Conservation (phyloP, 2,113 vertebrate species). For the Vidua macroura region DNA sequence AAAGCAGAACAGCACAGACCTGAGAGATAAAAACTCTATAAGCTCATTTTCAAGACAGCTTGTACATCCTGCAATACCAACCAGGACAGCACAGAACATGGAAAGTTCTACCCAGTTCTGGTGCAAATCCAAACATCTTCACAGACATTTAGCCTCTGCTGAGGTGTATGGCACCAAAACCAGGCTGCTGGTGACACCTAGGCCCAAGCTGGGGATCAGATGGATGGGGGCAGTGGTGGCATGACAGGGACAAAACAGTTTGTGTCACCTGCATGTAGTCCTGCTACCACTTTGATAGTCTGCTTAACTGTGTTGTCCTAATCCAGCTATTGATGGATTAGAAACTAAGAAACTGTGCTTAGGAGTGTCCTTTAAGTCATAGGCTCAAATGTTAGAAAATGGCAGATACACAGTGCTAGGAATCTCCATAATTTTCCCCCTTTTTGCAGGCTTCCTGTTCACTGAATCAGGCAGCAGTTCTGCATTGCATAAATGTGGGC, state of each 20-base stretch:
- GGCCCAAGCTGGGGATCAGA: background rate
- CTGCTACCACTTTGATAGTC: background rate
- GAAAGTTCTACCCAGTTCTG: background rate
- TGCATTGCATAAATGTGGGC: background rate
- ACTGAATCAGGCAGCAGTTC: background rate
- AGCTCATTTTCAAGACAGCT: background rate
- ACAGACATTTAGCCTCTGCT: background rate
- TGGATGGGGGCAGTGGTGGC: background rate
- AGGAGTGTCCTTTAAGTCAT: background rate
- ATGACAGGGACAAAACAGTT: background rate
- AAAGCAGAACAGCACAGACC: background rate
- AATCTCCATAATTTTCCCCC: background rate
- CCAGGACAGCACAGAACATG: background rate
- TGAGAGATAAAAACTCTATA: background rate
- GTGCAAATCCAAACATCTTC: background rate
- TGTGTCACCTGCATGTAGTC: background rate
- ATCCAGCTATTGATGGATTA: background rate
- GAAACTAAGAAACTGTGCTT: background rate
- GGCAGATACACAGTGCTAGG: background rate
- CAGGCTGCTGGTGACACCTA: background rate
- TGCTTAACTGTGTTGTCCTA: accelerated
- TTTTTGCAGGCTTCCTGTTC: background rate
- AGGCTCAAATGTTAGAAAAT: background rate
- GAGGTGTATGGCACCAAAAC: background rate
- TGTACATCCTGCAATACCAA: background rate